These are phyloP conservation scores for Eristalinus sepulchralis DNA, from an alignment of 2,888 invertebrate genomes.

Conservation along the genomic window DNA sequence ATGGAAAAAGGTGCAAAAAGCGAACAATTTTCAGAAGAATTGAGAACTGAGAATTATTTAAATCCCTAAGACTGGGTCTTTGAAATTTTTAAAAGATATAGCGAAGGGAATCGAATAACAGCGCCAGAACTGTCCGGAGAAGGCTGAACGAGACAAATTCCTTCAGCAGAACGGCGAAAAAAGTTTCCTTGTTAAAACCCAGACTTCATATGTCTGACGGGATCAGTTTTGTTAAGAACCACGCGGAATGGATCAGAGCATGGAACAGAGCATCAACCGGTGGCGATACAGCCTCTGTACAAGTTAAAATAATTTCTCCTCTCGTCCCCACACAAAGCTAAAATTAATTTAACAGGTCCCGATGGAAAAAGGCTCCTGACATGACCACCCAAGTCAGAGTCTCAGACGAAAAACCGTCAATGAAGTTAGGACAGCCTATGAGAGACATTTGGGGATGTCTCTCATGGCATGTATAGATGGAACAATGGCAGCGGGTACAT, in stretches of 20 bases:
- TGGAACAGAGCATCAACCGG: background rate
- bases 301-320: too few species aligned
- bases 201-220: too few species aligned
- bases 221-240: background rate
- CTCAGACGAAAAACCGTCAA: background rate
- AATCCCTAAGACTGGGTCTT: background rate
- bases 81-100: background rate
- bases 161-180: background rate
- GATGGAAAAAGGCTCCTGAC: background rate
- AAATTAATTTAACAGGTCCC: background rate
- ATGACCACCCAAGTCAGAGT: background rate
- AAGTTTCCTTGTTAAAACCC: background rate
- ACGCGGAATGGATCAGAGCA: background rate
- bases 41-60: background rate
- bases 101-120: background rate
- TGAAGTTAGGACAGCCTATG: too few species aligned
- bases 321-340: background rate
- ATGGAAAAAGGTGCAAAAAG: background rate
- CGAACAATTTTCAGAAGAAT: background rate
- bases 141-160: background rate
- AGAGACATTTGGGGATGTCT: background rate
- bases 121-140: conserved; percentile 1
- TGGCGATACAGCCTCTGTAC: too few species aligned
- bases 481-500: background rate
- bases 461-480: background rate